Base-by-base conservation (phyloP, 2,797 vertebrate genomes). In the Pangasius macronema region DNA sequence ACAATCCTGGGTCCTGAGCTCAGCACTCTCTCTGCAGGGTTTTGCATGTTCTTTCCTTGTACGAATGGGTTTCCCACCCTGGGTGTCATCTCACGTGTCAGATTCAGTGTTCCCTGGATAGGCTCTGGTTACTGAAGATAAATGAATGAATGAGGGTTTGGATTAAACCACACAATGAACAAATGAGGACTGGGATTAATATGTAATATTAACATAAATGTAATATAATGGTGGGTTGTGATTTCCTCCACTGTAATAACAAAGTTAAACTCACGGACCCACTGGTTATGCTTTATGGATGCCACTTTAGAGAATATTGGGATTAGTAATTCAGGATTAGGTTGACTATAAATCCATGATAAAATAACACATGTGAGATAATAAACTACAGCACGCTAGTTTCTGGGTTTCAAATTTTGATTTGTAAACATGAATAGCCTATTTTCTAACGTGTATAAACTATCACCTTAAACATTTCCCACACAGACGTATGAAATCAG, bases 31-130 rank as follows among this genome's bases (percentile, higher is more conserved):
- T 7, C 5, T 61, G 36, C 42, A 65, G 16, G 27, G 42, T 65
- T 82, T 82, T 67, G 30, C 39, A 82, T 82, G 4, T 82, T 49
- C 59, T 82, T 82, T 63, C 3, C 55, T 14, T 81, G 77, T 81
- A 36, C 14, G 11, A 3, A 13, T 59, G 30, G 10, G 77, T 61
- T 59, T 27, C 10, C 11, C 0, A n/a, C 16, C 36, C 55, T 61
- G 57, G 59, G 57, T 63, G 57, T 9, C 4, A 65, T 46, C 13
- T 82, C 49, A 20, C 9, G 2, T 27, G 30, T 36, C 10, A 9
- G 30, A 36, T 20, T 36, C 9, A 5, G 76, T 57, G 53, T 79
- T 57, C 1, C 7, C 18, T 33, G 76, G 16, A 51, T 27, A 20
- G 68, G 36, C 36, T 46, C 42, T 46, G 42, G 42, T 46, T 53